phyloP scores from a whole-genome alignment of 2,797 vertebrate genomes.

The Leptodactylus fallax region DNA sequence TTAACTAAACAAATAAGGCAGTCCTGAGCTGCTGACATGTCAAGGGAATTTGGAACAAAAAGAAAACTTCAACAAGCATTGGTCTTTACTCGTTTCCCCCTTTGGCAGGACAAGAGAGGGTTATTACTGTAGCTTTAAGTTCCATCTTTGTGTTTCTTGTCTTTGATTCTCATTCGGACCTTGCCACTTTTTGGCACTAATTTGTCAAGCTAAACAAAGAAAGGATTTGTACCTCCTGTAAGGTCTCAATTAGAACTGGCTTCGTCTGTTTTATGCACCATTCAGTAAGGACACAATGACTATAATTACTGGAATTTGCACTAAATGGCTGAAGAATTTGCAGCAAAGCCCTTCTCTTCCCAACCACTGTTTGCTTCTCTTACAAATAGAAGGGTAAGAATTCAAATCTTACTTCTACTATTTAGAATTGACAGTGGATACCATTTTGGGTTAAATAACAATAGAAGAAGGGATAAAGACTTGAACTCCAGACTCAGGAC shows the following conservation, averaged over 20 bases:
- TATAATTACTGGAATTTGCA: conserved; percentile 87
- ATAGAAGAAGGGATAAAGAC: conserved; percentile 58
- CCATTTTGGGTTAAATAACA: conserved; percentile 74
- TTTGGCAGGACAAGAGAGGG: conserved; percentile 79
- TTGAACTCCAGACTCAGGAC: conserved; percentile 4
- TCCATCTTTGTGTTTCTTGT: conserved; percentile 83
- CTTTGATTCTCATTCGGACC: conserved; percentile 85
- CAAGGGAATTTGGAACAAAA: conserved; percentile 83
- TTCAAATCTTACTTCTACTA: conserved; percentile 68
- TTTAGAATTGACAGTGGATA: conserved; percentile 71
- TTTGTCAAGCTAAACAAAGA: conserved; percentile 87
- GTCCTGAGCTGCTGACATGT: conserved; percentile 82
- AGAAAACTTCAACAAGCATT: conserved; percentile 74
- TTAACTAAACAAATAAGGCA: conserved; percentile 87
- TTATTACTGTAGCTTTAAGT: conserved; percentile 88
- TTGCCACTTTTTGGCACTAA: conserved; percentile 87
- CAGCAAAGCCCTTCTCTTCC: conserved; percentile 72
- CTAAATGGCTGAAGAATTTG: conserved; percentile 86
- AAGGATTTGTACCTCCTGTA: conserved; percentile 86
- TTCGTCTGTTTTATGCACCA: conserved; percentile 82
- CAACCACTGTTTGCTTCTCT: conserved; percentile 70
- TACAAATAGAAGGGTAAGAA: conserved; percentile 61
- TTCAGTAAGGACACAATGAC: conserved; percentile 82
- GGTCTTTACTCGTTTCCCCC: conserved; percentile 76
- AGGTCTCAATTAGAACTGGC: conserved; percentile 86